A percentile compares a stretch with the other conserved stretches of the same genome.
These are phyloP conservation scores for Festucalex cinctus DNA, from an alignment of 2,113 vertebrate genomes.

Conservation along the genomic window DNA sequence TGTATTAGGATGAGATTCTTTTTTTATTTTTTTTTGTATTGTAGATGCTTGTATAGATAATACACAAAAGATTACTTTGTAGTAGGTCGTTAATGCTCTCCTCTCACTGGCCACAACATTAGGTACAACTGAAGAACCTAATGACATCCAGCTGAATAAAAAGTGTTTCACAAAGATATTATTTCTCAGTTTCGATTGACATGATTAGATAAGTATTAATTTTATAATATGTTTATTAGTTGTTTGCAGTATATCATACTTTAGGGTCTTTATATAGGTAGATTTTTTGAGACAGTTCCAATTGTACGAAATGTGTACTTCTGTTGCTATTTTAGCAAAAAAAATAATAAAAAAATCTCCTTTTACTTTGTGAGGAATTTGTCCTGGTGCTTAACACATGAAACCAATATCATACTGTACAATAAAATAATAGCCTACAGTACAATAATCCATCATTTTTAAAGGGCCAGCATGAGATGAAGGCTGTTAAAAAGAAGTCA, in stretches of 20 bases:
- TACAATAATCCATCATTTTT: slow-evolving; percentile 4
- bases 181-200: background rate
- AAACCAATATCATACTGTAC: background rate
- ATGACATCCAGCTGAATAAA: background rate
- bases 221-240: background rate
- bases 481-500: background rate
- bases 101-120: no score
- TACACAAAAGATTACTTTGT: no score
- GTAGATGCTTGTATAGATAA: no score
- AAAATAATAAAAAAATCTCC: background rate
- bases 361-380: background rate
- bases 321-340: background rate
- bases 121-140: background rate
- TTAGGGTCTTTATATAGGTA: no score
- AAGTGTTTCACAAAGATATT: background rate
- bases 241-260: background rate
- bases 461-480: background rate
- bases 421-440: background rate
- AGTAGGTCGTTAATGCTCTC: no score
- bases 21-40: no score
- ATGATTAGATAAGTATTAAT: background rate
- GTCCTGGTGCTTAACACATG: background rate
- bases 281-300: background rate
- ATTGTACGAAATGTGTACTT: background rate
- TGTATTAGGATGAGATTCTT: no score